Percentiles rank a stretch among this genome's conserved stretches.
These are phyloP conservation scores for Prietella phreatophila DNA, from an alignment of 2,113 vertebrate species.

Conservation along the genomic window DNA sequence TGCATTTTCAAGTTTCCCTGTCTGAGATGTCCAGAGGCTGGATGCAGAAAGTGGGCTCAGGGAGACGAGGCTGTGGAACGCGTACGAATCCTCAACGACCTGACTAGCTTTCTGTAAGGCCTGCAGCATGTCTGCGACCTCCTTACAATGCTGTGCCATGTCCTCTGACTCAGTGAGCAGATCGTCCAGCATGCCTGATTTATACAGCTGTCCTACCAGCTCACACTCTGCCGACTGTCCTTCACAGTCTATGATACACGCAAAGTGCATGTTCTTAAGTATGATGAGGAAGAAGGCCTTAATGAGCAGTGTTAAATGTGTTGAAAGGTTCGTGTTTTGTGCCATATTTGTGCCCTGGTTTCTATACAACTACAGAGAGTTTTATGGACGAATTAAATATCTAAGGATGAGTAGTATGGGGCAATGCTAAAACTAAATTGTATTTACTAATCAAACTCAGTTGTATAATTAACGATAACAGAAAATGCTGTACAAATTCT, in stretches of 20 bases:
- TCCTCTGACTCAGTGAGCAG: conserved; percentile 97
- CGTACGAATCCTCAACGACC: conserved; percentile 82
- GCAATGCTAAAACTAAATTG: not conserved
- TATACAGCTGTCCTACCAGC: conserved; percentile 95
- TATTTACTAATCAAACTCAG: not conserved
- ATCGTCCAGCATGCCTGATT: conserved; percentile 87
- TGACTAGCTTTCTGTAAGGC: conserved; percentile 97
- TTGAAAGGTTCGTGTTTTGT: not conserved
- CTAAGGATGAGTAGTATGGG: not conserved
- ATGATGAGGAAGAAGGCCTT: too few relatives aligned
- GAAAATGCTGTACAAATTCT: not conserved
- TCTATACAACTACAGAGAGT: not conserved
- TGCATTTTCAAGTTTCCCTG: conserved; percentile 68
- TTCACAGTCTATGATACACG: conserved; percentile 70
- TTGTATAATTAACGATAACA: not conserved
- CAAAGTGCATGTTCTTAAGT: too few relatives aligned
- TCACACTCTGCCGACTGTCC: conserved; percentile 96
- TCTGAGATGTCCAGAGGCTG: conserved; percentile 61
- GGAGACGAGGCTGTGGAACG: conserved; percentile 29
- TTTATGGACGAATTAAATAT: not conserved
- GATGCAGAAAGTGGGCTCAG: conserved; percentile 21
- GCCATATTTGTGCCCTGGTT: not conserved
- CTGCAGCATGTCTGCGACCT: conserved; percentile 96
- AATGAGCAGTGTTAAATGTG: not conserved
- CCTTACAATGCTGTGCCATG: conserved; percentile 96